Evolutionary conservation across 2,797 vertebrate genomes (phyloP).

Genomic region (Xenopus petersii): DNA sequence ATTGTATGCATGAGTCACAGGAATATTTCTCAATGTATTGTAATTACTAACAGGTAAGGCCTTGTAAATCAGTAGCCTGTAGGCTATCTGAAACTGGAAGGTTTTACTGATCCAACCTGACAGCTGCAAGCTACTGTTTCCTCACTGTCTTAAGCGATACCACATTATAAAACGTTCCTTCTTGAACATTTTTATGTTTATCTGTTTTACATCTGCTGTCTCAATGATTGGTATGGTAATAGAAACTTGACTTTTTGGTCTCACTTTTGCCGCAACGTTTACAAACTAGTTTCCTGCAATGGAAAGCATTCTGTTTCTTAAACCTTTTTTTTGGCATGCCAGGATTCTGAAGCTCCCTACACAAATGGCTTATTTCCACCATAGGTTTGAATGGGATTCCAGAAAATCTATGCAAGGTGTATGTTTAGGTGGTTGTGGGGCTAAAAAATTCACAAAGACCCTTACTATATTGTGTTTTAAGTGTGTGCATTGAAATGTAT

Average conservation of each 20-base stretch:
- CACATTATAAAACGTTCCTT: constrained; percentile 72
- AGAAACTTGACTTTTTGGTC: constrained; percentile 49
- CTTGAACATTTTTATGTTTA: constrained; percentile 58
- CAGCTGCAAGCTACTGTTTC: constrained; percentile 87
- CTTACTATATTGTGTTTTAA: too few species aligned
- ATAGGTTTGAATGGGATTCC: too few species aligned
- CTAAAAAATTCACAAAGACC: too few species aligned
- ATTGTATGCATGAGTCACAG: constrained; percentile 37
- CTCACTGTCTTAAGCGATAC: constrained; percentile 78
- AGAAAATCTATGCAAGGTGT: too few species aligned
- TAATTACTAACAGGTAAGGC: constrained; percentile 62
- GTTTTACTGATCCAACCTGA: constrained; percentile 77
- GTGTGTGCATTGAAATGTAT: too few species aligned
- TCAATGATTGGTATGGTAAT: constrained; percentile 66
- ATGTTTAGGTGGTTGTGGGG: too few species aligned
- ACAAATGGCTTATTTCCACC: too few species aligned
- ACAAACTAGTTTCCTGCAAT: constrained; percentile 5
- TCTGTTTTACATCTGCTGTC: constrained; percentile 84
- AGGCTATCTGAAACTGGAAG: constrained; percentile 55
- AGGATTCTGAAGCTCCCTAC: too few species aligned
- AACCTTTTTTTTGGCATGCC: too few species aligned
- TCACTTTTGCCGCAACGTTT: constrained; percentile 46
- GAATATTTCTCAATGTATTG: constrained; percentile 56
- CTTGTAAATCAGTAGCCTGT: constrained; percentile 61
- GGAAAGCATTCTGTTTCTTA: not conserved